A percentile compares a stretch with the other conserved stretches of the same genome.
phyloP scores from a whole-genome alignment of 2,797 vertebrate genomes.

The Tadarida brasiliensis region DNA sequence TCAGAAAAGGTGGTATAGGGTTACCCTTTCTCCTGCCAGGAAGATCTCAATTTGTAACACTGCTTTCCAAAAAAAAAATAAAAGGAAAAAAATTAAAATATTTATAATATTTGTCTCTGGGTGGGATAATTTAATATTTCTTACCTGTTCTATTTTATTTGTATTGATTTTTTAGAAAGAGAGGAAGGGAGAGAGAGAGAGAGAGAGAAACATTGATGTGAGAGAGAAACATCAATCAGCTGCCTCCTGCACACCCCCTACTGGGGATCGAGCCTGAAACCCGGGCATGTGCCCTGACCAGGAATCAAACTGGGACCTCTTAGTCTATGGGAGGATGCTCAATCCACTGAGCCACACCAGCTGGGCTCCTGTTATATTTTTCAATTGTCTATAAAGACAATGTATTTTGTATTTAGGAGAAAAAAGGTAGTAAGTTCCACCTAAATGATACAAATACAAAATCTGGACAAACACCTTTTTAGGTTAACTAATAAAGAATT shows the following conservation, averaged over 20 bases:
- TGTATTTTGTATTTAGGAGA: neutral
- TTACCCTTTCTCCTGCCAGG: neutral
- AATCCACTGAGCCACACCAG: too few species aligned
- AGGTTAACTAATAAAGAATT: constrained; percentile 43
- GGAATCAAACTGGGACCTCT: too few species aligned
- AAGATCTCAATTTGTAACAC: constrained; percentile 30
- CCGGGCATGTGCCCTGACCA: too few species aligned
- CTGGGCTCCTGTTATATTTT: neutral
- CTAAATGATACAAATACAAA: neutral
- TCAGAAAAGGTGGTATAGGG: neutral
- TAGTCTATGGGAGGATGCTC: too few species aligned
- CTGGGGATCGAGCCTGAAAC: too few species aligned
- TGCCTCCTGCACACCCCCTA: too few species aligned
- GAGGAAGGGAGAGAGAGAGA: too few species aligned
- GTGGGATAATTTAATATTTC: constrained; percentile 33
- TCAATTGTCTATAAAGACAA: constrained; percentile 31
- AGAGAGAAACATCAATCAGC: too few species aligned
- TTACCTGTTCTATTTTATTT: constrained; percentile 41
- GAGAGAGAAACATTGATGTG: too few species aligned
- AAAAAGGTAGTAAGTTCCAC: neutral
- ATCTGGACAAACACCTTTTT: neutral
- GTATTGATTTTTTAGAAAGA: too few species aligned
- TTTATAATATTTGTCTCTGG: constrained; percentile 42
- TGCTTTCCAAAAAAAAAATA: constrained; percentile 55
- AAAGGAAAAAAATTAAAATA: constrained; percentile 49